Percentiles rank a stretch among this genome's conserved stretches.
phyloP scores from a whole-genome alignment of 2,113 vertebrate species.

The Alexandromys fortis region DNA sequence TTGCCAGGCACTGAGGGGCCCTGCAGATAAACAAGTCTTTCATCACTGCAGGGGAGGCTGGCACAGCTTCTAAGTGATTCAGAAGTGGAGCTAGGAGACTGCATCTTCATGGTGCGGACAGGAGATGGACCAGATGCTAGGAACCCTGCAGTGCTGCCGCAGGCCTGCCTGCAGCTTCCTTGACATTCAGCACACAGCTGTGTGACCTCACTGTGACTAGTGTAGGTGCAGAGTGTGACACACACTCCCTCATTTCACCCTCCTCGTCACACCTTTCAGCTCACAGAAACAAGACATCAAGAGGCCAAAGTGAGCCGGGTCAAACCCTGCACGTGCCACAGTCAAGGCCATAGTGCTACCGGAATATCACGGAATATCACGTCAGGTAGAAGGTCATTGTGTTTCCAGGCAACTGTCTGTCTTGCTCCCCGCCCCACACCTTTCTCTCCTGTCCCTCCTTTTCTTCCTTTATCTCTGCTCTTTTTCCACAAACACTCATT shows the following conservation, averaged over 20 bases:
- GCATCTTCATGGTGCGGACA: rapidly evolving
- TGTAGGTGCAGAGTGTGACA: no score
- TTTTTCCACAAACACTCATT: not conserved
- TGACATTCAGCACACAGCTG: not conserved
- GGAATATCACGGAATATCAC: not conserved
- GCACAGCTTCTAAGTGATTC: constrained; percentile 21
- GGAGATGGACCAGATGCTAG: not conserved
- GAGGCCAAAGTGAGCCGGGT: not conserved
- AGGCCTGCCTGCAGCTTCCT: not conserved
- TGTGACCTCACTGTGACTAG: not conserved
- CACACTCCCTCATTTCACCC: not conserved
- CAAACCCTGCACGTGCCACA: not conserved
- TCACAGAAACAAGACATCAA: not conserved
- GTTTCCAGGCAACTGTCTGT: not conserved
- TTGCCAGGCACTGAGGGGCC: constrained; percentile 62
- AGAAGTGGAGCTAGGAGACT: not conserved
- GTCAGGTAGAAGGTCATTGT: rapidly evolving
- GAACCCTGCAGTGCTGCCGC: not conserved
- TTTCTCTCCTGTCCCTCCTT: not conserved
- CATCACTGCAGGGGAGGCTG: constrained; percentile 47
- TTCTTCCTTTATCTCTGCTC: not conserved
- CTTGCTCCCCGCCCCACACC: not conserved
- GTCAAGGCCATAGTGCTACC: not conserved
- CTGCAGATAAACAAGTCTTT: constrained; percentile 75
- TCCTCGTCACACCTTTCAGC: not conserved